Percentiles rank a stretch among this genome's conserved stretches.
phyloP scores from a whole-genome alignment of 2,797 vertebrate species.

The Microhierax caerulescens region DNA sequence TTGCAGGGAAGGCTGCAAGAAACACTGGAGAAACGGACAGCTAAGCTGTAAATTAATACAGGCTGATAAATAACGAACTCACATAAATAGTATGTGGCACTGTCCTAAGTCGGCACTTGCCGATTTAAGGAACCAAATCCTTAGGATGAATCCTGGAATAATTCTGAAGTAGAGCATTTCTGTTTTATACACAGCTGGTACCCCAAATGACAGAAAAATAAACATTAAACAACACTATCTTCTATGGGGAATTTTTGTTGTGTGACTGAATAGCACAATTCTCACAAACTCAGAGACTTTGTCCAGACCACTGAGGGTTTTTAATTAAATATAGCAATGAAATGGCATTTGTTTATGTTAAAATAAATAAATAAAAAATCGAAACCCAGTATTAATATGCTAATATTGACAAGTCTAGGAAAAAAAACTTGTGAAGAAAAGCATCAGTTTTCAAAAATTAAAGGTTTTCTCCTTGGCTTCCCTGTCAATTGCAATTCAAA shows the following conservation, averaged over 20 bases:
- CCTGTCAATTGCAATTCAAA: background rate
- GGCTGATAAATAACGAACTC: background rate
- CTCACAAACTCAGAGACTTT: background rate
- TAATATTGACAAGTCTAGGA: background rate
- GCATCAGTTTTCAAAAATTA: background rate
- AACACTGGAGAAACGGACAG: background rate
- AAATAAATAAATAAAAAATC: background rate
- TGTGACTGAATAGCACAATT: background rate
- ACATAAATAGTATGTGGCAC: background rate
- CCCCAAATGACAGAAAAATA: background rate
- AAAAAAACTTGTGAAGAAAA: background rate
- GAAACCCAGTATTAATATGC: background rate
- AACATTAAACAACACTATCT: background rate
- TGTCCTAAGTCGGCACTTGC: background rate
- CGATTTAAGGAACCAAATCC: background rate
- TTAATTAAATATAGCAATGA: background rate
- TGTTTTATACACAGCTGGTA: background rate
- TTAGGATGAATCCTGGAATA: background rate
- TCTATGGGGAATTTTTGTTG: background rate
- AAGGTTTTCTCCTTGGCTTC: background rate
- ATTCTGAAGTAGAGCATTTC: background rate
- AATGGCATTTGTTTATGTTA: background rate
- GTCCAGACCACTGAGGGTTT: background rate
- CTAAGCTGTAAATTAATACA: background rate
- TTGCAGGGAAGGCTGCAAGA: background rate